Conservation (phyloP, 1,140 invertebrate species). For the Orius insidiosus region DNA sequence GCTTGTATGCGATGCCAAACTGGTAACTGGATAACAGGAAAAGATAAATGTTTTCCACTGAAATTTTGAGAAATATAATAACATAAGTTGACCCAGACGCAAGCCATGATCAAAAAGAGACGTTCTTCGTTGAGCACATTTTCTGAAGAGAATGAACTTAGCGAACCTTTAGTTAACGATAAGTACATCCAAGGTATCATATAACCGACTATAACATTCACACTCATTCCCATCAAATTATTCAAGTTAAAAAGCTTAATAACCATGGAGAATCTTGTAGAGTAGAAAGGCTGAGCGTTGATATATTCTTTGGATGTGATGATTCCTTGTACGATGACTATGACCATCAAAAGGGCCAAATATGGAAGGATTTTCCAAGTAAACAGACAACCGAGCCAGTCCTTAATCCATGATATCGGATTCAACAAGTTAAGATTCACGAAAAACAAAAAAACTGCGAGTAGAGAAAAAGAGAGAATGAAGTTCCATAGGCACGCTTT, state of each 20-base stretch:
- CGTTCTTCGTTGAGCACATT: slow-evolving; percentile 28
- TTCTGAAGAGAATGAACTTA: slow-evolving; percentile 27
- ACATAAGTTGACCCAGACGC: slow-evolving; percentile 48
- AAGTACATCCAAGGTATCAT: slow-evolving; percentile 41
- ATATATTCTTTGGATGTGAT: slow-evolving; percentile 39
- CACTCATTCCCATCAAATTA: slow-evolving; percentile 34
- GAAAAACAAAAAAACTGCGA: slow-evolving; percentile 22
- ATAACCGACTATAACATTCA: slow-evolving; percentile 38
- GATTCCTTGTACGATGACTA: slow-evolving; percentile 37
- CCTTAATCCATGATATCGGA: slow-evolving; percentile 31
- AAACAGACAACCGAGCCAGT: slow-evolving; percentile 29
- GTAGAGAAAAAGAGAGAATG: too few species aligned
- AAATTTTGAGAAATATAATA: slow-evolving; percentile 41
- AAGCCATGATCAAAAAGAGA: slow-evolving; percentile 42
- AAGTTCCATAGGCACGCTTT: too few species aligned
- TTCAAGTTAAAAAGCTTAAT: slow-evolving; percentile 37
- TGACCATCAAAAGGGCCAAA: slow-evolving; percentile 30
- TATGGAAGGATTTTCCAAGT: slow-evolving; percentile 35
- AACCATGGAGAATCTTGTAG: slow-evolving; percentile 41
- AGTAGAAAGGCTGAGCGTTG: slow-evolving; percentile 30
- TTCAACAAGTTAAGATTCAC: slow-evolving; percentile 34
- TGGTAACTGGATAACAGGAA: slow-evolving; percentile 45
- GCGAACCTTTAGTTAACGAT: slow-evolving; percentile 34
- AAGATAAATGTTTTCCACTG: slow-evolving; percentile 25
- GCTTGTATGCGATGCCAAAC: slow-evolving; percentile 43